Conservation (phyloP, 2,797 vertebrate species). For the Parotocinclus haroldoi region DNA sequence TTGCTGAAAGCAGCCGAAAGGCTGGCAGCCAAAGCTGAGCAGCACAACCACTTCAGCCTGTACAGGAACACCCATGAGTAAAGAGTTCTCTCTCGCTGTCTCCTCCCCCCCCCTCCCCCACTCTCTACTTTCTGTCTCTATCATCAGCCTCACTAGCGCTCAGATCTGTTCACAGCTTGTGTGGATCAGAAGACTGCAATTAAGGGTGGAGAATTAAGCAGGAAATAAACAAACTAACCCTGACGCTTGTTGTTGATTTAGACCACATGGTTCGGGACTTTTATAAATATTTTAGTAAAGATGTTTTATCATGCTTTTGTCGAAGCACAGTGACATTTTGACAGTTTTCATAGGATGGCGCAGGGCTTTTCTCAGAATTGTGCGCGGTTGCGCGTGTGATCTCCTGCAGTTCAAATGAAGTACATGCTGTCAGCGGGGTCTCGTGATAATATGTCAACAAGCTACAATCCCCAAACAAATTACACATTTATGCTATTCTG, state of each 20-base stretch:
- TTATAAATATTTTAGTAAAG: not conserved
- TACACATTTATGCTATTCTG: conserved; percentile 63
- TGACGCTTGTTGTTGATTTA: not conserved
- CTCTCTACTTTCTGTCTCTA: not conserved
- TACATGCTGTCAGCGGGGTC: conserved; percentile 54
- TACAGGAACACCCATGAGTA: conserved; percentile 58
- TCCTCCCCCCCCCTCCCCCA: not conserved
- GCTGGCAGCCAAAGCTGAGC: conserved; percentile 46
- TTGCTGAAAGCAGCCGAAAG: conserved; percentile 70
- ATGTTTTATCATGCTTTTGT: not conserved
- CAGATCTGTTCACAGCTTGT: conserved; percentile 11
- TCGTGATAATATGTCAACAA: conserved; percentile 56
- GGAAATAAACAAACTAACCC: conserved; percentile 19
- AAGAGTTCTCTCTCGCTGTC: conserved; percentile 52
- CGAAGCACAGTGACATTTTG: not conserved
- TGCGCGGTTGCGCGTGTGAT: conserved; percentile 4
- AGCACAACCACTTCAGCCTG: conserved; percentile 57
- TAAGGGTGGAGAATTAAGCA: conserved; percentile 26
- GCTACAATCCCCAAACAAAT: conserved; percentile 64
- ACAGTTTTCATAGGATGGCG: not conserved
- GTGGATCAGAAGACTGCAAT: conserved; percentile 35
- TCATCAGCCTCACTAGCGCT: conserved; percentile 9
- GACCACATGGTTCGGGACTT: conserved; percentile 10
- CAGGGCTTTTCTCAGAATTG: conserved; percentile 12
- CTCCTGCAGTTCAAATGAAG: conserved; percentile 14